Conservation (phyloP, 2,113 vertebrate genomes). For the Corydoras sp. region DNA sequence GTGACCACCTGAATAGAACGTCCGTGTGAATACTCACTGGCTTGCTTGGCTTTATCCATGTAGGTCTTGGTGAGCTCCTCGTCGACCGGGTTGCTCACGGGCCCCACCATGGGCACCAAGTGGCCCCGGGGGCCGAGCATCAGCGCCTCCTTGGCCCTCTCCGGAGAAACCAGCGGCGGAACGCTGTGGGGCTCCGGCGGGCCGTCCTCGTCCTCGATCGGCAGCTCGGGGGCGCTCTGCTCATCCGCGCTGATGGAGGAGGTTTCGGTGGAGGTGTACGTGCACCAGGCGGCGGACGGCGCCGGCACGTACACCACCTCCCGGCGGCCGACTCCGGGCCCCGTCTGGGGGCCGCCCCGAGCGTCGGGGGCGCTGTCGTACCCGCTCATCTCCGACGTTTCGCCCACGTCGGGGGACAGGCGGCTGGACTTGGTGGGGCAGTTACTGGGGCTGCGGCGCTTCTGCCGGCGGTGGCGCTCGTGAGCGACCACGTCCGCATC, state of each 20-base stretch:
- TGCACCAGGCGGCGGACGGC: conserved; percentile 57
- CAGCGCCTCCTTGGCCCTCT: conserved; percentile 72
- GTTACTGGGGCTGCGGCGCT: conserved; percentile 65
- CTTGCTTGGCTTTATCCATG: conserved; percentile 91
- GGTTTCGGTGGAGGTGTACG: conserved; percentile 70
- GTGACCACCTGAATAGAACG: too few relatives aligned
- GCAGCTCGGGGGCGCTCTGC: conserved; percentile 59
- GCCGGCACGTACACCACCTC: conserved; percentile 71
- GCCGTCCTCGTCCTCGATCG: conserved; percentile 64
- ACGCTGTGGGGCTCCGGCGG: conserved; percentile 62
- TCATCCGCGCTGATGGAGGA: conserved; percentile 77
- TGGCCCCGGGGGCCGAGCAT: conserved; percentile 78
- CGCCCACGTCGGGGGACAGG: conserved; percentile 63
- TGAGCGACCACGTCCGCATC: conserved; percentile 79
- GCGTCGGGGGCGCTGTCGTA: conserved; percentile 74
- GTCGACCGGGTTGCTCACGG: conserved; percentile 82
- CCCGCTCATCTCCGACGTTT: conserved; percentile 72
- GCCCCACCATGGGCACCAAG: conserved; percentile 95
- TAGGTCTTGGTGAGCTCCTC: conserved; percentile 93
- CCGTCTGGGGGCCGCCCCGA: conserved; percentile 60
- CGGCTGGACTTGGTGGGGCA: conserved; percentile 52
- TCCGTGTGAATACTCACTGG: conserved; percentile 78
- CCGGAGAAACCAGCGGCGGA: conserved; percentile 69
- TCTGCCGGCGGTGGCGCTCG: conserved; percentile 67
- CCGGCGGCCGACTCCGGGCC: conserved; percentile 68